Evolutionary conservation across 2,113 vertebrate species (phyloP).

Genomic region (Blennius ocellaris): DNA sequence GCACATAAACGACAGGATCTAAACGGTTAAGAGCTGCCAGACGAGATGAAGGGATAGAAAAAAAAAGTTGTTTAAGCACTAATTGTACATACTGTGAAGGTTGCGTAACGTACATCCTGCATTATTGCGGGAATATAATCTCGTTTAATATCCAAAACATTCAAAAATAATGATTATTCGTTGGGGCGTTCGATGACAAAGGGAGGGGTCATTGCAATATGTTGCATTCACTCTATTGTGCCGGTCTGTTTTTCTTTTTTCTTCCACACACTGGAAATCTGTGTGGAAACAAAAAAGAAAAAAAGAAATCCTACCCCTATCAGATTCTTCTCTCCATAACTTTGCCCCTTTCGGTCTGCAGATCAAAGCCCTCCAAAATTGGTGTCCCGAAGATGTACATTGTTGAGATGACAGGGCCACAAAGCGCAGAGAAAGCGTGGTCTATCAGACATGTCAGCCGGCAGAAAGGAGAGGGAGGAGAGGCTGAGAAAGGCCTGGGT

Average conservation of each 20-base stretch:
- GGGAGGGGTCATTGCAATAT: background rate
- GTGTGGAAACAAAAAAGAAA: too few species aligned
- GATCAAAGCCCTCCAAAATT: constrained; percentile 91
- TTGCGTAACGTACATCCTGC: background rate
- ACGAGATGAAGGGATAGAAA: background rate
- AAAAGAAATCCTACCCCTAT: constrained; percentile 75
- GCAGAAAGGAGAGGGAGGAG: constrained; percentile 79
- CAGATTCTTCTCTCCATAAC: constrained; percentile 87
- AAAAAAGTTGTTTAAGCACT: background rate
- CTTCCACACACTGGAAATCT: constrained; percentile 7
- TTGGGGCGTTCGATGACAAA: constrained; percentile 1
- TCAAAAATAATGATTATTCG: too few species aligned
- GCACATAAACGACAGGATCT: constrained; percentile 27
- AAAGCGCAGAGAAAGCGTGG: constrained; percentile 87
- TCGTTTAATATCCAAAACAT: background rate
- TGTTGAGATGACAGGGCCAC: constrained; percentile 90
- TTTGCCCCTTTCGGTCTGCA: constrained; percentile 92
- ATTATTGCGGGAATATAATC: background rate
- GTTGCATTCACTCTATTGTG: constrained; percentile 14
- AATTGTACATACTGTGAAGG: constrained; percentile 17
- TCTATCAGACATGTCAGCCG: constrained; percentile 90
- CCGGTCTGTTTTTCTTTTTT: constrained; percentile 32
- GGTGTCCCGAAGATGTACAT: constrained; percentile 89
- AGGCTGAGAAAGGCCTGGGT: constrained; percentile 67
- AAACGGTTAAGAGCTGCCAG: background rate